Conservation (phyloP, 1,140 invertebrate genomes). For the Calephelis nemesis region DNA sequence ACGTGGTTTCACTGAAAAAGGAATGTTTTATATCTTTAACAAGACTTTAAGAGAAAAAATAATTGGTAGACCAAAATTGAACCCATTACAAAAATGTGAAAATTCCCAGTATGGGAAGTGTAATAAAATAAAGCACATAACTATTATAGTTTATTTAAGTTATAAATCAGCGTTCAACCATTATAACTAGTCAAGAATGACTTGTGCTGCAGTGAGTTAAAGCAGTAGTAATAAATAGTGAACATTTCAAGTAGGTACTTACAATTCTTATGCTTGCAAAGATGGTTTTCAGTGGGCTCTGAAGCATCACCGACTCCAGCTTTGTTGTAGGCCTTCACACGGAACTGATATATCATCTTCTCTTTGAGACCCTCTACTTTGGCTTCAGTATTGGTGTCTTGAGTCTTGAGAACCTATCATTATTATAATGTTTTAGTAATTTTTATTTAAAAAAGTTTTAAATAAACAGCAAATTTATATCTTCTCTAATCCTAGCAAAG, state of each 20-base stretch:
- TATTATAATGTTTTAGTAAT: not conserved
- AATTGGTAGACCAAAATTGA: no score
- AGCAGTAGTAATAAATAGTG: constrained; percentile 31
- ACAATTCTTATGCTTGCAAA: constrained; percentile 96
- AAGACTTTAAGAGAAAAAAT: no score
- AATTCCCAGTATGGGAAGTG: no score
- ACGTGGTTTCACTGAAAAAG: constrained; percentile 88
- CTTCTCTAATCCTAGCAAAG: no score
- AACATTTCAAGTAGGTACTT: constrained; percentile 74
- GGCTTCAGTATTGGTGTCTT: constrained; percentile 87
- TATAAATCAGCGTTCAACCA: no score
- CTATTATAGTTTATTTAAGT: no score
- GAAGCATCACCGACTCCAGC: constrained; percentile 93
- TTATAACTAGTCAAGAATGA: not conserved
- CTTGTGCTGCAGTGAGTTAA: constrained; percentile 22
- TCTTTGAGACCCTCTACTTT: constrained; percentile 94
- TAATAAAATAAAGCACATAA: no score
- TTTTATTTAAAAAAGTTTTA: not conserved
- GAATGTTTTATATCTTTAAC: no score
- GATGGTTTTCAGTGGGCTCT: constrained; percentile 93
- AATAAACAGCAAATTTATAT: no score
- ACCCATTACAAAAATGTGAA: no score
- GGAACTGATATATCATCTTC: constrained; percentile 95
- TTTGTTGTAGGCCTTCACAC: constrained; percentile 95
- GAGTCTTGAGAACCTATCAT: constrained; percentile 83